Evolutionary conservation across 2,113 vertebrate species (phyloP).

Genomic region (Pica pica): DNA sequence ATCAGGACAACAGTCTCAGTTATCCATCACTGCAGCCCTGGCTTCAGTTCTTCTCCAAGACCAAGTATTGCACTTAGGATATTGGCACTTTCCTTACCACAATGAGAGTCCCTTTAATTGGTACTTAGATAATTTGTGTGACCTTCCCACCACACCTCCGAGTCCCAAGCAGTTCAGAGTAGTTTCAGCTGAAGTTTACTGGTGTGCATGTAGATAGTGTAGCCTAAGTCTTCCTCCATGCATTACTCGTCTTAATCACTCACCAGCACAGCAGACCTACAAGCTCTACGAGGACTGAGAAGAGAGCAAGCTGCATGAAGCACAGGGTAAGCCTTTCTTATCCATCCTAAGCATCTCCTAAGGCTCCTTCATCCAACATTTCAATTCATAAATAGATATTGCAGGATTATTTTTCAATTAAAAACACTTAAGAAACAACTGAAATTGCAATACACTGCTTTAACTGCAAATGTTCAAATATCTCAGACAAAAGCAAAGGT

Average conservation of each 20-base stretch:
- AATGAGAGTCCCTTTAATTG: neutral
- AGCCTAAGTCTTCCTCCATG: neutral
- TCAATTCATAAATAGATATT: neutral
- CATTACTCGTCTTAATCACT: neutral
- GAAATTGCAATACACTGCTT: neutral
- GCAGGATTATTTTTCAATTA: neutral
- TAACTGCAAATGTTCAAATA: neutral
- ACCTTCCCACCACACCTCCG: neutral
- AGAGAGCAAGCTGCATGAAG: neutral
- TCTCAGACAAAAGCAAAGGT: neutral
- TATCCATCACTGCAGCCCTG: neutral
- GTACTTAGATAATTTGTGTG: neutral
- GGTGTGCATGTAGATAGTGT: accelerated
- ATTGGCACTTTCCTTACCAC: neutral
- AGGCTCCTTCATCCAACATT: neutral
- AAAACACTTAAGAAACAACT: neutral
- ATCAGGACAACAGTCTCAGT: neutral
- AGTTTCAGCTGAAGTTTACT: neutral
- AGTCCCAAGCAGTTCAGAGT: neutral
- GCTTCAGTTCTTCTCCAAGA: neutral
- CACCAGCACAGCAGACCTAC: neutral
- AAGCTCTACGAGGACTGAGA: neutral
- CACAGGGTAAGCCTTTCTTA: neutral
- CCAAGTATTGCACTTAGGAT: neutral
- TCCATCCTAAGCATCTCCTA: neutral